A percentile compares a stretch with the other conserved stretches of the same genome.
phyloP scores from a whole-genome alignment of 2,797 vertebrate genomes.

The Acrossocheilus wenchowensis region DNA sequence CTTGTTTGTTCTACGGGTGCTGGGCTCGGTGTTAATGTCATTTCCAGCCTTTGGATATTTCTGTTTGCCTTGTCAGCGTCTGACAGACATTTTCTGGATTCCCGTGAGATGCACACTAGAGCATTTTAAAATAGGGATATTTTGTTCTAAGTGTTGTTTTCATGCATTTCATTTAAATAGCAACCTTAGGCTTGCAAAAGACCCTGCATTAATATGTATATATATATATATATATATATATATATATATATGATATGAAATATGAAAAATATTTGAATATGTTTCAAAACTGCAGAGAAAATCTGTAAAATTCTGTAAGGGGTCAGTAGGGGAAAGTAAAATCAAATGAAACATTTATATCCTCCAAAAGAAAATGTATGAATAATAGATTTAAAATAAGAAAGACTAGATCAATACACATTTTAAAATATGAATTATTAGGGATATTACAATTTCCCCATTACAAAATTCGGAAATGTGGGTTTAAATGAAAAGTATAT shows the following conservation, averaged over 20 bases:
- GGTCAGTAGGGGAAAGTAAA: neutral
- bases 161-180: conserved; percentile 19
- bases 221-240: too few species aligned
- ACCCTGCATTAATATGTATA: neutral
- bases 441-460: neutral
- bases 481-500: neutral
- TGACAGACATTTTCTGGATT: conserved; percentile 16
- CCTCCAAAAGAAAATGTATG: neutral
- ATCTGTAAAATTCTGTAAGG: neutral
- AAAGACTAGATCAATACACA: neutral
- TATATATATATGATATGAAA: too few species aligned
- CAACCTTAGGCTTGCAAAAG: neutral
- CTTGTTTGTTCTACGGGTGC: conserved; percentile 9
- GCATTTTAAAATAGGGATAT: neutral
- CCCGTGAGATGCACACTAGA: neutral
- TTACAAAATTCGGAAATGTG: neutral
- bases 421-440: neutral
- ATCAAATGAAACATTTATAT: neutral
- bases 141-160: neutral
- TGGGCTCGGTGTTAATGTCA: conserved; percentile 38
- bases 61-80: conserved; percentile 9
- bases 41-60: conserved; percentile 32
- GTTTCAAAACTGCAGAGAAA: neutral
- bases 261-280: neutral
- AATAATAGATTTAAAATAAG: neutral